These are phyloP conservation scores for Hydrozoanthus tunicans DNA, from an alignment of 64 coral and sea anemone species.

Conservation along the genomic window DNA sequence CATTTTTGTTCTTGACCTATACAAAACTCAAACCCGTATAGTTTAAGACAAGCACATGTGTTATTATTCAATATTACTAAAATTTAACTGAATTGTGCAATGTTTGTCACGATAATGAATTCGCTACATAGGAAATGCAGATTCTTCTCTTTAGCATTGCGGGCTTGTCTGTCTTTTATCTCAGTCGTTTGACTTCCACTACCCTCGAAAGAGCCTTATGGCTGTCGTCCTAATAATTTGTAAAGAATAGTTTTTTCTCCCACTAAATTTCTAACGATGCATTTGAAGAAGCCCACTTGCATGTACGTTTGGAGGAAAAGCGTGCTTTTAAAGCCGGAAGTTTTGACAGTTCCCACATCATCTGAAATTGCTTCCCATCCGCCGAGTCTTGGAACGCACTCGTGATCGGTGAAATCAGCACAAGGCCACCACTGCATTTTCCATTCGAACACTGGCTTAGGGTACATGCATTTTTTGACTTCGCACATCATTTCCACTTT, in stretches of 20 bases:
- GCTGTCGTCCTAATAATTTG: neutral
- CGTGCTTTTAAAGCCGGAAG: neutral
- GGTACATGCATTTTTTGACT: constrained; percentile 9
- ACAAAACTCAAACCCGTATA: too few species aligned
- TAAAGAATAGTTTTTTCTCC: constrained; percentile 22
- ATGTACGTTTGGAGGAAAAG: neutral
- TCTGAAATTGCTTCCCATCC: neutral
- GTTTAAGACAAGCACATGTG: too few species aligned
- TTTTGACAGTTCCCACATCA: neutral
- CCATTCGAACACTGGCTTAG: neutral
- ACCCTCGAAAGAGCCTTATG: neutral
- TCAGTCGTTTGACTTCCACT: too few species aligned
- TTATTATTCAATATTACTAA: too few species aligned
- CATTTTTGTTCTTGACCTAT: too few species aligned
- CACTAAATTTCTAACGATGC: constrained; percentile 12
- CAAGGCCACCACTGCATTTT: constrained; percentile 53
- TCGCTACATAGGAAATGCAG: too few species aligned
- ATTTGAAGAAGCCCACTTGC: constrained; percentile 12
- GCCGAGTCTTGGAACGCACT: neutral
- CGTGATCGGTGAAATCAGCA: neutral
- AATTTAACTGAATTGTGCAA: too few species aligned
- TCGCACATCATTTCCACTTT: constrained; percentile 9
- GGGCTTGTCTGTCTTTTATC: too few species aligned
- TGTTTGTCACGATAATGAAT: too few species aligned
- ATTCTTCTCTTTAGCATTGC: too few species aligned